Evolutionary conservation across 2,113 vertebrate species (phyloP), one percentile per base, ranked within the genome.

Genomic region (Gambusia affinis): DNA sequence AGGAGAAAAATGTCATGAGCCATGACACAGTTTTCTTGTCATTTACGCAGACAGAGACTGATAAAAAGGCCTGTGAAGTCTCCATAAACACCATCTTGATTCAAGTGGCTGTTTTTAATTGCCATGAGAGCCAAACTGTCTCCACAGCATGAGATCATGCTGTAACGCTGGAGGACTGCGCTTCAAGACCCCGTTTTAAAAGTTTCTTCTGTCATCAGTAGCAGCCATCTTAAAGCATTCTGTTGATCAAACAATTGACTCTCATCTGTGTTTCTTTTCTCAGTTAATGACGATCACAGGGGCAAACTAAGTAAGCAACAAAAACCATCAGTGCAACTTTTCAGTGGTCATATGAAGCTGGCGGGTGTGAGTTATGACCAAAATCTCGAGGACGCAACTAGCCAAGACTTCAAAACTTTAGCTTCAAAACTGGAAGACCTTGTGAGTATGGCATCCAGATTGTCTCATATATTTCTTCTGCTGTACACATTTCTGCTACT

Each of bases 301-400:
- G 12, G 17, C 67, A 67, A 11, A 1, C 0, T 77, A 1, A 81
- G 42, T n/a, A 29, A 1, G 27, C 47, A 69, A 8, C 6, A 0
- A 0, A 31, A 2, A 11, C 64, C 74, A 10, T 60, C 80, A 22
- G 12, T 30, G 1, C 54, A 30, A 24, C 87, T 95, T 62, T 95
- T 89, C 89, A 95, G 92, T 6, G 95, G 95, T 2, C 93, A 84
- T 3, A 85, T 95, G 76, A 83, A 30, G 61, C 73, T 95, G 76
- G 22, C 7, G 2, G 63, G 65, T 24, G 15, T 83, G 0, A 2
- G 47, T 0, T 95, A 92, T 70, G 37, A 82, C 64, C 30, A 87
- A 65, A 64, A 68, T 10, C 88, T 94, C 61, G 90, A 94, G 47
- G 62, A 95, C 33, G 84, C 92, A 5, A n/a, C 19, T 0, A 92